Percentiles rank a stretch among this genome's conserved stretches.
Conservation (phyloP, 2,888 invertebrate species). For the Molanna angustata region DNA sequence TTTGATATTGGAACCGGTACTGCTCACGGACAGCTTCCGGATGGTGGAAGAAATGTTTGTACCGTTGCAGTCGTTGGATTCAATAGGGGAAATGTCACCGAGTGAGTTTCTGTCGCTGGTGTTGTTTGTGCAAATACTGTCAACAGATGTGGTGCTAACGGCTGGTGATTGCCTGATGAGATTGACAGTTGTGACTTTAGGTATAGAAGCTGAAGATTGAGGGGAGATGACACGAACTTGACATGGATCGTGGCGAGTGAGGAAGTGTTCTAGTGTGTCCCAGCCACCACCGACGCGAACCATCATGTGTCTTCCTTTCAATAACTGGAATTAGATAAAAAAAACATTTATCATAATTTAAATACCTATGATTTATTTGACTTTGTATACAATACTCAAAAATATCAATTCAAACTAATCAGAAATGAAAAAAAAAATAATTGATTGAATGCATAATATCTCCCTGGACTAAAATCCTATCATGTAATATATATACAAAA, state of each 20-base stretch:
- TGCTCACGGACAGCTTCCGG: not conserved
- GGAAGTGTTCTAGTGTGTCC: constrained; percentile 91
- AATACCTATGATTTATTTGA: too few relatives aligned
- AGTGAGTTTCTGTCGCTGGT: constrained; percentile 25
- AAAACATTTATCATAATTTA: too few relatives aligned
- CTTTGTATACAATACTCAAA: too few relatives aligned
- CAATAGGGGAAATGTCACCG: constrained; percentile 32
- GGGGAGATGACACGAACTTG: constrained; percentile 63
- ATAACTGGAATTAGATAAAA: constrained; percentile 68
- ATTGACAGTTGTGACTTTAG: constrained; percentile 30
- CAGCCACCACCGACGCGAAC: constrained; percentile 92
- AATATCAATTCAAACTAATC: too few relatives aligned
- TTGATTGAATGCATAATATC: too few relatives aligned
- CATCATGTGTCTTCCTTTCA: constrained; percentile 94
- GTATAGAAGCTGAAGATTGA: constrained; percentile 42
- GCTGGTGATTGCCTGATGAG: constrained; percentile 24
- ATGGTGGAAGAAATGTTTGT: not conserved
- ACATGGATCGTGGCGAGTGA: constrained; percentile 84
- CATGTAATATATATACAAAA: too few relatives aligned
- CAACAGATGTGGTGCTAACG: constrained; percentile 28
- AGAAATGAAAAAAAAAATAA: too few relatives aligned
- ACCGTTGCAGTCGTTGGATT: constrained; percentile 1
- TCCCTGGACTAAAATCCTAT: too few relatives aligned
- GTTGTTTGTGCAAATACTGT: constrained; percentile 39
- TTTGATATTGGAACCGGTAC: not conserved